Conservation (phyloP, 2,888 invertebrate species). For the Globia sparganii region DNA sequence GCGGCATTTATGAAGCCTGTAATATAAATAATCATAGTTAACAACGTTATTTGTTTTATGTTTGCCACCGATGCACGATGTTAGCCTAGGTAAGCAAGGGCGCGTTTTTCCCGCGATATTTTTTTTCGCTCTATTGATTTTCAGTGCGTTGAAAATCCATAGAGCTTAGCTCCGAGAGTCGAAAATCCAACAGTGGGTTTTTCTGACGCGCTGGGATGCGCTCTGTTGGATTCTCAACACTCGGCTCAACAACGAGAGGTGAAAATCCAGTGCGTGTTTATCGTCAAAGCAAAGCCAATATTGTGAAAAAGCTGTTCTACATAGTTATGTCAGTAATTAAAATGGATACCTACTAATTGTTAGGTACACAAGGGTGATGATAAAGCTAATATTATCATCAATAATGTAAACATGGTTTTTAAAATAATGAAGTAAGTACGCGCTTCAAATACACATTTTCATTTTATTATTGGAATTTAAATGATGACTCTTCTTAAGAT, state of each 20-base stretch:
- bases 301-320: background rate
- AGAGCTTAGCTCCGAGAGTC: too few species aligned
- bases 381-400: background rate
- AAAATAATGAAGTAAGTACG: background rate
- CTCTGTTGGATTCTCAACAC: too few species aligned
- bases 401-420: background rate
- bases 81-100: too few species aligned
- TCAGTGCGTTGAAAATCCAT: too few species aligned
- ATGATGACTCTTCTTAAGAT: too few species aligned
- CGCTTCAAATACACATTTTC: background rate
- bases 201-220: too few species aligned
- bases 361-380: background rate
- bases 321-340: constrained; percentile 4
- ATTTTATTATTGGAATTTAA: background rate
- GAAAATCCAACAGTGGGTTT: too few species aligned
- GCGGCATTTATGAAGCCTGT: background rate
- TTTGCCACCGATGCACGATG: background rate
- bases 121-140: too few species aligned
- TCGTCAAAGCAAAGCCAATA: background rate
- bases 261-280: too few species aligned
- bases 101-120: too few species aligned
- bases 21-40: background rate
- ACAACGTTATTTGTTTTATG: background rate
- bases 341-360: constrained; percentile 1
- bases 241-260: too few species aligned